Base-by-base conservation (phyloP, 2,113 vertebrate genomes). In the Zosterops japonicus region DNA sequence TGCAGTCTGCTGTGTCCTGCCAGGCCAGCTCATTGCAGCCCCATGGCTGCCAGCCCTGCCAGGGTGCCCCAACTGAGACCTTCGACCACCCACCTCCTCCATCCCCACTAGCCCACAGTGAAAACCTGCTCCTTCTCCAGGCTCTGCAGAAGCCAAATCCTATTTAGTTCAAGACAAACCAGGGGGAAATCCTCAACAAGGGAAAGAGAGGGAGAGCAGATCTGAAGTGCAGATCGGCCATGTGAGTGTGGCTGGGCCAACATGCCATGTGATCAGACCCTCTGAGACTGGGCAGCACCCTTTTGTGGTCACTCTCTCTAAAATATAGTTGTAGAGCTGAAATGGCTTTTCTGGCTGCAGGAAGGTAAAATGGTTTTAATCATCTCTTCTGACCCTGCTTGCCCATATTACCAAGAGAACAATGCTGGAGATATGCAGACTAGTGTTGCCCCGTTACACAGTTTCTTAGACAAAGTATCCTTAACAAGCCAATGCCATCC, bases 261-360 rank as follows among this genome's bases (percentile, higher is more conserved):
- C 27, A 24, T 0, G 0, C 7, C 8, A 1, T 0, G 0, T 4
- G 16, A 17, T 22, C 72, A 82, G 52, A 49, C 17, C 14, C 31
- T 55, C 69, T 61, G 70, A 93, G 49, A 25, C 16, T 2, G 0
- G 8, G 18, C 18, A 90, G 39, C 27, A 29, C 8, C 59, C 16
- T 74, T 64, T n/a, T 19, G 10, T 2, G 10, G 33, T 72, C 1
- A 1, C 18, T 35, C 33, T 46, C 27, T 49, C 29, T 33, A 29
- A 91, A 72, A 70, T 5, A 21, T 0, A 60, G 28, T 5, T 36
- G 35, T 8, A 36, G 50, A 60, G 41, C 14, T 64, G n/a, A 18
- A 39, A 46, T 23, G 11, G 47, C 42, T 76, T 94, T 94, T 80
- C 46, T 67, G 47, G 24, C 25, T 49, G 11, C 23, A 27, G 39